These are phyloP conservation scores for Porites divaricata DNA, from an alignment of 92 coral and sea anemone species.

Conservation along the genomic window DNA sequence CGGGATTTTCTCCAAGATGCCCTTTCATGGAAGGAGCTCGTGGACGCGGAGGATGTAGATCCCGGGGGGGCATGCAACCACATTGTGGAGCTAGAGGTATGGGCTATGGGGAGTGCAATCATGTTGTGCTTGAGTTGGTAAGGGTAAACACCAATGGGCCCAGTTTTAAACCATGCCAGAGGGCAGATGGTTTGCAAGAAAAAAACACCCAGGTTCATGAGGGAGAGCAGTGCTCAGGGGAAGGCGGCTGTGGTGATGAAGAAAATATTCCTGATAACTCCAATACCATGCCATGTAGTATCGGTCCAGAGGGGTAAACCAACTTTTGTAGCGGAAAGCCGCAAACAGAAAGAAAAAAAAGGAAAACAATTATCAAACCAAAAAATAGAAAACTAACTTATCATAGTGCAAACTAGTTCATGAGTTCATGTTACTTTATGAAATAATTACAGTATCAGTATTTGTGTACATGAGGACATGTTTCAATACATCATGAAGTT, in stretches of 20 bases:
- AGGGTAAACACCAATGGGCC: background rate
- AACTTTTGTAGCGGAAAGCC: background rate
- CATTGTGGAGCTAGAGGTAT: background rate
- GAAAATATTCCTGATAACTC: conserved; percentile 8
- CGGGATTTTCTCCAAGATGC: conserved; percentile 17
- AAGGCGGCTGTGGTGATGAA: background rate
- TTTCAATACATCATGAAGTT: background rate
- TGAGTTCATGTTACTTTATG: conserved; percentile 23
- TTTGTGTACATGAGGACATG: conserved; percentile 6
- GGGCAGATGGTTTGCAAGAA: background rate
- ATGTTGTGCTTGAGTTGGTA: conserved; percentile 2
- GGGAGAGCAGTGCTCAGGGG: background rate
- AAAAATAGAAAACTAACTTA: background rate
- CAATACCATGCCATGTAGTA: background rate
- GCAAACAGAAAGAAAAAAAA: background rate
- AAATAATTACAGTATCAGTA: background rate
- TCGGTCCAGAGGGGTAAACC: conserved; percentile 1
- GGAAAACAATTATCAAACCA: background rate
- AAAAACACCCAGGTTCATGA: background rate
- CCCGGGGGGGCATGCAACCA: conserved; percentile 21
- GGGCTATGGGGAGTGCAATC: conserved; percentile 15
- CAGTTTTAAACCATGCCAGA: background rate
- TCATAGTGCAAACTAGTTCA: background rate
- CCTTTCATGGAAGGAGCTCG: conserved; percentile 7
- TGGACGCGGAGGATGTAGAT: conserved; percentile 16